phyloP scores from a whole-genome alignment of 2,113 vertebrate species.

The Bubo scandiacus region DNA sequence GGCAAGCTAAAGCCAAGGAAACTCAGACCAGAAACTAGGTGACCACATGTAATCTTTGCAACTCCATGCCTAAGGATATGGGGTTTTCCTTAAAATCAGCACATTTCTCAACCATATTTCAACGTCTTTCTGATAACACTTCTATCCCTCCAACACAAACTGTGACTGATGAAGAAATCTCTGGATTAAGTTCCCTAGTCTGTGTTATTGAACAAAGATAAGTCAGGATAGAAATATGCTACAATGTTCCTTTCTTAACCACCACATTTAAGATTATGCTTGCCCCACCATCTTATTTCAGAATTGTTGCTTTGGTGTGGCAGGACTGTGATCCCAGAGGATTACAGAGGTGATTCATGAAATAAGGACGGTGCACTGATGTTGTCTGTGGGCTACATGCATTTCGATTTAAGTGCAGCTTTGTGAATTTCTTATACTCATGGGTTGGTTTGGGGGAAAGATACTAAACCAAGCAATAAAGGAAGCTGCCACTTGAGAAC shows the following conservation, averaged over 20 bases:
- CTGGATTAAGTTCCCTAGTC: not conserved
- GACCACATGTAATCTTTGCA: not conserved
- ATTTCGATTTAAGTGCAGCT: not conserved
- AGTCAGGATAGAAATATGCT: not conserved
- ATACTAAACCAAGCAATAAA: constrained; percentile 2
- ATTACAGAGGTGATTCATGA: not conserved
- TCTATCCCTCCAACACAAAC: not conserved
- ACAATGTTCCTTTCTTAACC: not conserved
- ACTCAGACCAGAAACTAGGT: not conserved
- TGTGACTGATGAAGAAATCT: not conserved
- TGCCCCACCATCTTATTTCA: not conserved
- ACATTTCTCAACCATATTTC: not conserved
- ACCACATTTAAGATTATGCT: not conserved
- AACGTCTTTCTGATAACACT: not conserved
- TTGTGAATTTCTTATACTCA: not conserved
- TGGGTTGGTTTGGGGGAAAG: not conserved
- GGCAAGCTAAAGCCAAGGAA: not conserved
- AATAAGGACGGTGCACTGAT: not conserved
- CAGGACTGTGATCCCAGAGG: not conserved
- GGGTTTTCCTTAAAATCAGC: not conserved
- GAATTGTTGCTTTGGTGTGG: not conserved
- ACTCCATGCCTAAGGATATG: not conserved
- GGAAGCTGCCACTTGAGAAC: not conserved
- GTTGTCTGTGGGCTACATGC: not conserved
- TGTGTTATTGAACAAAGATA: not conserved